Conservation (phyloP, 2,113 vertebrate species). For the Macaca nemestrina region DNA sequence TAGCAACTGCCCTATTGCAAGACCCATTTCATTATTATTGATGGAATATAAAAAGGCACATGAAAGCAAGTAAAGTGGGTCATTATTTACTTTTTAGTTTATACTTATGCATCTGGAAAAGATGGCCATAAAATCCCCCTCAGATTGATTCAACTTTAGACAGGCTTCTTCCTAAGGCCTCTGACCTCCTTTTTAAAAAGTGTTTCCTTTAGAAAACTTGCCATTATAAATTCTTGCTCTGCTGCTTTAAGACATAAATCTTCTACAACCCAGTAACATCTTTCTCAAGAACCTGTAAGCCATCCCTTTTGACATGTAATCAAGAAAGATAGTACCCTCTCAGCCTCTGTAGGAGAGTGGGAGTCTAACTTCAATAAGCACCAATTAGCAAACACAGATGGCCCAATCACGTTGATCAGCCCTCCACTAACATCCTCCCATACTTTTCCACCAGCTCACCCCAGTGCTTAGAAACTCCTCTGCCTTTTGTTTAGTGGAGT, state of each 20-base stretch:
- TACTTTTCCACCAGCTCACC: background rate
- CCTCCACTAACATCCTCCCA: background rate
- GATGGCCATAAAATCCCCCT: background rate
- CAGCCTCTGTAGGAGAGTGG: background rate
- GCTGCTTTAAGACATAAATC: background rate
- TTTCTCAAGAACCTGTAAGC: background rate
- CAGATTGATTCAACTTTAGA: background rate
- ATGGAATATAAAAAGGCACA: conserved; percentile 24
- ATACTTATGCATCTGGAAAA: background rate
- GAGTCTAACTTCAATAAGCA: background rate
- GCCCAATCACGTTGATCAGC: background rate
- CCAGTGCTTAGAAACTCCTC: background rate
- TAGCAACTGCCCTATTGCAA: background rate
- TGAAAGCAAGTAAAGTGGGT: conserved; percentile 19
- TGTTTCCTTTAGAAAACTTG: background rate
- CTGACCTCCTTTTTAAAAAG: background rate
- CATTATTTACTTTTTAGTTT: conserved; percentile 41
- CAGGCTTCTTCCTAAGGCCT: background rate
- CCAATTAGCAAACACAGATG: background rate
- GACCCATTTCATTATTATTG: conserved; percentile 20
- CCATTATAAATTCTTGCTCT: background rate
- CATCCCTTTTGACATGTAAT: background rate
- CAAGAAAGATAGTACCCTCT: background rate
- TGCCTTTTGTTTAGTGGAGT: background rate
- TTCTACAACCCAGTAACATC: background rate